Base-by-base conservation (phyloP, 2,888 invertebrate species). In the Euplagia quadripunctaria region DNA sequence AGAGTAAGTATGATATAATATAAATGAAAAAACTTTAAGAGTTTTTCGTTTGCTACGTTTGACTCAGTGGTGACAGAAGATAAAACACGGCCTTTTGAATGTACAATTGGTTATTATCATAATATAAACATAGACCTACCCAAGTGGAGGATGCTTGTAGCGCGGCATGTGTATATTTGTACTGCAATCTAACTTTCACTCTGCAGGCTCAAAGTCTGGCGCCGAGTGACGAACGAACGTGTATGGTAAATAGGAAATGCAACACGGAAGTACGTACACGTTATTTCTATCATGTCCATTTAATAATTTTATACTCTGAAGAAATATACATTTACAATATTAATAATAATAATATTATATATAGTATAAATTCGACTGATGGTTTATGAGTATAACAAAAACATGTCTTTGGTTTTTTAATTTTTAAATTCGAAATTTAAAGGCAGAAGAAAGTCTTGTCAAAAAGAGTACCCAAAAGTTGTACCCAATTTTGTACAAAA, bases 161-260 rank as follows among this genome's bases (percentile, higher is more conserved):
- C 58, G 14, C 41, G 6, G 52, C 42, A 46, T 55, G 66, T 17
- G 69, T 70, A 41, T 80, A 73, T 82, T 80, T 75, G 68, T 16
- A 70, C 71, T 76, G 66, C 74, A 76, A 76, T 82, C 55, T 42
- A 75, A 83, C 82, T 83, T 83, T 83, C 82, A 80, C 82, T 61
- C 71, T 1, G 17, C 52, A 51, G 73, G 66, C 66, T 73, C 65
- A 79, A 74, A 73, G 73, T 79, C 74, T 70, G 58, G 64, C 70
- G 72, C 51, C 71, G 8, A 31, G 31, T 31, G 31, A 70, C 71
- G 73, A 46, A 52, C 71, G 63, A 72, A 69, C 77, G 55, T 51
- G 11, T 12, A n/a, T 64, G 46, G 14, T 20, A 16, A 61, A 51
- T 68, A 74, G 69, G 71, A 70, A 72, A 78, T 74, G 51, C 51